Percentiles rank a stretch among this genome's conserved stretches.
These are phyloP conservation scores for Sisor rabdophorus DNA, from an alignment of 2,113 vertebrate species.

Conservation along the genomic window DNA sequence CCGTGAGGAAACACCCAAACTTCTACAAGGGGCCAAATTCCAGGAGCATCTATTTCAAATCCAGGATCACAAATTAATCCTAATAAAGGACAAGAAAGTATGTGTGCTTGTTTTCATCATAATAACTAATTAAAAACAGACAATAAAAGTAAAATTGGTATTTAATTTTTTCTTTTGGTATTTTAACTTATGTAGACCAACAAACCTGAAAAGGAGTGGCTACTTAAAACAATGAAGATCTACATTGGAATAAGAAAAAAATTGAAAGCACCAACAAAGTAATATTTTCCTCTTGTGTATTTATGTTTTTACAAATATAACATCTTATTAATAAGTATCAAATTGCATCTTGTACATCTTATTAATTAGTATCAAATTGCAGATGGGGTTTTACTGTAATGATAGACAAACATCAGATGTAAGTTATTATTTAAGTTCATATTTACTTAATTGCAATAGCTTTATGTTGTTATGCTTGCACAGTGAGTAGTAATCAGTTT, in stretches of 20 bases:
- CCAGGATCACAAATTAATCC: constrained; percentile 76
- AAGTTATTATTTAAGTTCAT: constrained; percentile 59
- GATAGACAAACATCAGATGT: constrained; percentile 92
- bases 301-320: background rate
- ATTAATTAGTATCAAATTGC: constrained; percentile 37
- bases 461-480: background rate
- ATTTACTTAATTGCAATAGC: background rate
- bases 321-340: constrained; percentile 18
- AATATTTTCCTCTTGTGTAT: constrained; percentile 11
- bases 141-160: no score
- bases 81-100: constrained; percentile 95
- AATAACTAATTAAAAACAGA: no score
- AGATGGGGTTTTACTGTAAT: constrained; percentile 92
- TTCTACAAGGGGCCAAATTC: constrained; percentile 85
- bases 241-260: constrained; percentile 92
- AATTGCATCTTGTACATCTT: constrained; percentile 56
- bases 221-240: constrained; percentile 83
- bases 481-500: constrained; percentile 14
- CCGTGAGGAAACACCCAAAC: constrained; percentile 85
- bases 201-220: constrained; percentile 90
- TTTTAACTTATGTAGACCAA: constrained; percentile 70
- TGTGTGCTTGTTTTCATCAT: background rate
- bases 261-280: constrained; percentile 88
- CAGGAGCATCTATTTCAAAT: constrained; percentile 92
- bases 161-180: background rate